Base-by-base conservation (phyloP, 2,888 invertebrate species). In the Sphinx pinastri region DNA sequence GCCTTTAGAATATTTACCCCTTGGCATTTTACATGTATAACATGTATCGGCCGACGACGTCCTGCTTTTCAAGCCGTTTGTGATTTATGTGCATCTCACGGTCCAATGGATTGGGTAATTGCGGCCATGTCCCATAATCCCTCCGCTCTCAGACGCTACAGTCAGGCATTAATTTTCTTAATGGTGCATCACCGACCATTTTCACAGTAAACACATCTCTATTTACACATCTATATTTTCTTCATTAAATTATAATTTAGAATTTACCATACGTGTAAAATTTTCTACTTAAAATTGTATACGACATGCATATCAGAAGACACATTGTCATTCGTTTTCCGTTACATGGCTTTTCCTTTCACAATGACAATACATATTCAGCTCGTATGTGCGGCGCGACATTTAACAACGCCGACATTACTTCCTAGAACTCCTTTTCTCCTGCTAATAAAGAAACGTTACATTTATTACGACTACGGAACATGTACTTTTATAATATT, bases 21-120 rank as follows among this genome's bases (percentile, higher is more conserved):
- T 63, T 49, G 47, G 49, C 13, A 19, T 6, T 63, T 12, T 19
- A 16, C 49, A 63, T 63, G 47, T 47, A 16, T 45, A 60, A 63
- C 49, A 47, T 1, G 47, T 5, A 60, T 47, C 45, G n/a, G 16
- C 45, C 16, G 49, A 49, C 63, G 63, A 63, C n/a, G 19, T 47
- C 49, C 19, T 63, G 63, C 49, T 16, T 19, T 74, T 70, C 76
- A 71, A 72, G 75, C 75, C 81, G 80, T 80, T 76, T 72, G 74
- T 83, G 84, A 85, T 84, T 81, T 79, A 81, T 85, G 81, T 80
- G 77, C 80, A 78, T 79, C 79, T 81, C 81, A 84, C 81, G 84
- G 82, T 74, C 83, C 81, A 87, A 82, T 83, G 81, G 79, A 70
- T 80, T 74, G 76, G 74, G 73, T 88, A 87, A 89, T 88, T 85